These are phyloP conservation scores for Dione vanillae DNA, from an alignment of 2,888 invertebrate species.

Conservation along the genomic window DNA sequence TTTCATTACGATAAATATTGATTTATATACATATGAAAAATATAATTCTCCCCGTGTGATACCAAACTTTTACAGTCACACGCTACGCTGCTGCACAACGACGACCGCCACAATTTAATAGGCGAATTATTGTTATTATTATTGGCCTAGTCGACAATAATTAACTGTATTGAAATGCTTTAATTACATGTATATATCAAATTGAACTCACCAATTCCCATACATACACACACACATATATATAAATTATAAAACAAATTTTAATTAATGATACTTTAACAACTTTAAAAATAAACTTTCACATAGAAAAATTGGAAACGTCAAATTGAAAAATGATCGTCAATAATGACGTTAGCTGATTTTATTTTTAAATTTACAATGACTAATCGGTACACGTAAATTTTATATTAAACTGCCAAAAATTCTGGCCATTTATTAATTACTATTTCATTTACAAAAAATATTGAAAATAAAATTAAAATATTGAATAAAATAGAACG, in stretches of 20 bases:
- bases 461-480: too few relatives aligned
- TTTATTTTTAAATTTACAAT: neutral
- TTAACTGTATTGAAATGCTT: neutral
- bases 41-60: too few relatives aligned
- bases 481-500: too few relatives aligned
- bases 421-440: neutral
- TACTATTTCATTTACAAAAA: too few relatives aligned
- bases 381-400: neutral
- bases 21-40: too few relatives aligned
- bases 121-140: neutral
- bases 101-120: too few relatives aligned
- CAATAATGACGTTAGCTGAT: neutral
- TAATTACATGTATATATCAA: neutral
- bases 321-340: neutral
- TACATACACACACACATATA: neutral
- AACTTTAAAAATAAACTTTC: neutral
- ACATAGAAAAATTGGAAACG: neutral
- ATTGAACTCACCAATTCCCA: neutral
- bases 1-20: too few relatives aligned
- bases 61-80: too few relatives aligned
- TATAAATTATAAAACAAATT: neutral
- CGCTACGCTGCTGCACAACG: too few relatives aligned
- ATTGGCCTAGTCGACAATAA: neutral
- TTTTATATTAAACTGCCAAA: neutral
- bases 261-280: neutral